phyloP scores from a whole-genome alignment of 2,797 vertebrate species.

The Thamnophis elegans region DNA sequence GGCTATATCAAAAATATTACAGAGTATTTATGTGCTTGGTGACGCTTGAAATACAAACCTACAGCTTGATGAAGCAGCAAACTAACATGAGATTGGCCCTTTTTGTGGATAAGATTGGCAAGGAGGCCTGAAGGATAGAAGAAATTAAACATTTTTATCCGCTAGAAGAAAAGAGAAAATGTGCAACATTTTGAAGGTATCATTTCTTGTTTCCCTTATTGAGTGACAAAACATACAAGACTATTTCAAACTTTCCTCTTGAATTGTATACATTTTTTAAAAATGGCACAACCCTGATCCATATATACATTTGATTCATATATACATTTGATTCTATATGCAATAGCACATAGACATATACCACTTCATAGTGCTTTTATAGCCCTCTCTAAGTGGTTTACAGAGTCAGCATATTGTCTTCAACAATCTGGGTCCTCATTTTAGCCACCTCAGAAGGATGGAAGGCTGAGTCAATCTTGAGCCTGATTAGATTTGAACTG shows the following conservation, averaged over 20 bases:
- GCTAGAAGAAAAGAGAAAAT: neutral
- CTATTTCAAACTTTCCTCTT: neutral
- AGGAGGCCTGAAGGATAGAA: neutral
- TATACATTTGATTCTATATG: neutral
- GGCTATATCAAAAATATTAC: neutral
- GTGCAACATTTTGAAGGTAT: neutral
- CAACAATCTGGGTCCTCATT: no score
- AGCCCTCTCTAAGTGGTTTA: no score
- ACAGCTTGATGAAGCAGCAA: neutral
- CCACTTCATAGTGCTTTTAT: no score
- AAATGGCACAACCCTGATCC: neutral
- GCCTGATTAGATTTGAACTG: no score
- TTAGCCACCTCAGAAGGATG: no score
- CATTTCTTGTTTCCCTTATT: neutral
- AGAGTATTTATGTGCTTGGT: neutral
- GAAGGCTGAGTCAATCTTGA: no score
- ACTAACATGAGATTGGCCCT: neutral
- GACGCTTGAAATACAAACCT: neutral
- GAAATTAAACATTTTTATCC: neutral
- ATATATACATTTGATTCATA: neutral
- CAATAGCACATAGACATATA: no score
- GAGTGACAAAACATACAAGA: neutral
- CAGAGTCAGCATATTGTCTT: no score
- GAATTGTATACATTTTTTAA: neutral
- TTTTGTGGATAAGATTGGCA: slow-evolving; percentile 3